Percentiles rank a stretch among this genome's conserved stretches.
phyloP scores from a whole-genome alignment of 1,140 invertebrate species.

The Pissodes strobi region DNA sequence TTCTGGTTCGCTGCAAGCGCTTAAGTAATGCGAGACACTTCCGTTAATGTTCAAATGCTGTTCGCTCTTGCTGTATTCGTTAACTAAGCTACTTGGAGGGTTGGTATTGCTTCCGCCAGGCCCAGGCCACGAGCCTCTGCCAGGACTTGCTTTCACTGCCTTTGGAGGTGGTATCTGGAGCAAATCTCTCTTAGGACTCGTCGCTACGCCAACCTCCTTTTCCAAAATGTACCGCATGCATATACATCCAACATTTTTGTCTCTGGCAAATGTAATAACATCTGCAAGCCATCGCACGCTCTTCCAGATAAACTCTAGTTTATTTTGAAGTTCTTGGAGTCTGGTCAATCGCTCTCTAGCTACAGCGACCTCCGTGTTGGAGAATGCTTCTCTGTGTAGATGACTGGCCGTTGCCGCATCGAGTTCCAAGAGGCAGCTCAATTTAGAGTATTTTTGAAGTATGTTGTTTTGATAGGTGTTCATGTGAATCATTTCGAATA shows the following conservation, averaged over 20 bases:
- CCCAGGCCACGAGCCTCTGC: slow-evolving; percentile 81
- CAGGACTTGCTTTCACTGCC: slow-evolving; percentile 74
- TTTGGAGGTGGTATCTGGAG: slow-evolving; percentile 74
- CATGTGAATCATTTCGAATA: slow-evolving; percentile 92
- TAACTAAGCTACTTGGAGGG: slow-evolving; percentile 57
- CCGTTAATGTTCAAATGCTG: slow-evolving; percentile 70
- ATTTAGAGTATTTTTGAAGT: slow-evolving; percentile 83
- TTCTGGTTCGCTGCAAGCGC: slow-evolving; percentile 59
- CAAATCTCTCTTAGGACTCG: slow-evolving; percentile 56
- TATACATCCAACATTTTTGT: slow-evolving; percentile 61
- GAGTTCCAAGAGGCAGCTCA: slow-evolving; percentile 90
- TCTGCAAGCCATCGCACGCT: slow-evolving; percentile 93
- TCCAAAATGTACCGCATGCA: slow-evolving; percentile 58
- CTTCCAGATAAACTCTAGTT: slow-evolving; percentile 87
- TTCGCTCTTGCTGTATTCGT: slow-evolving; percentile 82
- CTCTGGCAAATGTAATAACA: slow-evolving; percentile 87
- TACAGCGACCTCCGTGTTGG: slow-evolving; percentile 79
- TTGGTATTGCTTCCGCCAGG: slow-evolving; percentile 66
- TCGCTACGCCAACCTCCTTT: slow-evolving; percentile 54
- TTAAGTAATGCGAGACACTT: slow-evolving; percentile 60
- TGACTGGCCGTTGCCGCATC: slow-evolving; percentile 91
- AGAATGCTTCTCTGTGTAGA: slow-evolving; percentile 91
- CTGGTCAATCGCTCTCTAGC: slow-evolving; percentile 83
- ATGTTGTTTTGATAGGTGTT: slow-evolving; percentile 88
- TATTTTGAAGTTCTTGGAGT: slow-evolving; percentile 80